A percentile compares a stretch with the other conserved stretches of the same genome.
phyloP scores from a whole-genome alignment of 2,888 invertebrate genomes.

The Barypeithes pellucidus region DNA sequence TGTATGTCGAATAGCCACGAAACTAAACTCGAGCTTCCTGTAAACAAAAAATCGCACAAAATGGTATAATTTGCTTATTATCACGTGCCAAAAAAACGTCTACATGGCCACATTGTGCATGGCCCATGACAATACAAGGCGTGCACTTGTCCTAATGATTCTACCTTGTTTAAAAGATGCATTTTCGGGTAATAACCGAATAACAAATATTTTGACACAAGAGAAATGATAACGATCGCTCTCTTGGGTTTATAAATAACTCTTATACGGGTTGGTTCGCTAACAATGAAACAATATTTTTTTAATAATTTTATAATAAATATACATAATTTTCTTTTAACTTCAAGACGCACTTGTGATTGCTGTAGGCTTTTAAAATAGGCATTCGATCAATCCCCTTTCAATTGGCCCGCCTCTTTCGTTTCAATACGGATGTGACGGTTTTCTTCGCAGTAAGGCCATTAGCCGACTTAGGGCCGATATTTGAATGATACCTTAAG shows the following conservation, averaged over 20 bases:
- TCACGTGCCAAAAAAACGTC: slow-evolving; percentile 12
- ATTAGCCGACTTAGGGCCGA: too few relatives aligned
- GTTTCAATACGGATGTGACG: too few relatives aligned
- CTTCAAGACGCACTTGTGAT: too few relatives aligned
- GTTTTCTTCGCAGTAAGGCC: too few relatives aligned
- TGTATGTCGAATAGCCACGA: background rate
- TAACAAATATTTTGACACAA: background rate
- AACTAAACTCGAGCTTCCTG: slow-evolving; percentile 6
- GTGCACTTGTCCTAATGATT: background rate
- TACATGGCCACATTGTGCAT: slow-evolving; percentile 11
- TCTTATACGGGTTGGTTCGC: too few relatives aligned
- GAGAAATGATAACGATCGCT: background rate
- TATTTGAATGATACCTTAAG: too few relatives aligned
- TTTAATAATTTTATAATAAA: too few relatives aligned
- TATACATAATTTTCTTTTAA: too few relatives aligned
- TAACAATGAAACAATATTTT: too few relatives aligned
- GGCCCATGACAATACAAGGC: slow-evolving; percentile 8
- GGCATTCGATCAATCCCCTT: too few relatives aligned
- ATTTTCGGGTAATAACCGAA: slow-evolving; percentile 13
- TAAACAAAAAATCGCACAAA: background rate
- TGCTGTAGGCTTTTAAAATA: too few relatives aligned
- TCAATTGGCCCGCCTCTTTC: too few relatives aligned
- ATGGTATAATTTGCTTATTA: slow-evolving; percentile 11
- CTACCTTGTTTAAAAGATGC: slow-evolving; percentile 14
- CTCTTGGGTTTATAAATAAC: background rate